A percentile compares a stretch with the other conserved stretches of the same genome.
phyloP scores from a whole-genome alignment of 2,888 invertebrate species.

The Hydroisotoma schaefferi region DNA sequence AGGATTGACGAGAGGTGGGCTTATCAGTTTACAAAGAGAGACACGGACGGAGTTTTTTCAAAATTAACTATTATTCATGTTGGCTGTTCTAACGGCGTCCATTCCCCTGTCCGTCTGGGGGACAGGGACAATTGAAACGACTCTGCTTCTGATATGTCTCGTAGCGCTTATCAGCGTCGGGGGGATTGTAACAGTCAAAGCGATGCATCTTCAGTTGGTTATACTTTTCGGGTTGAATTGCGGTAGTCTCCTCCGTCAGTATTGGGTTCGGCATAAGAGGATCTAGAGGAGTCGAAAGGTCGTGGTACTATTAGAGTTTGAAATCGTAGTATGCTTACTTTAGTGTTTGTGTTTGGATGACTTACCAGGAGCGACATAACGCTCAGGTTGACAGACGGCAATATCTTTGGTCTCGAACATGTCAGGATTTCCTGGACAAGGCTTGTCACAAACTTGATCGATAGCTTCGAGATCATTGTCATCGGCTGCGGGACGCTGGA shows the following conservation, averaged over 20 bases:
- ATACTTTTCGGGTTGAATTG: constrained; percentile 39
- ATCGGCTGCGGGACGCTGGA: constrained; percentile 23
- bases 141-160: constrained; percentile 36
- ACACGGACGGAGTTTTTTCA: too few relatives aligned
- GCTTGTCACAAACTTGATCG: constrained; percentile 40
- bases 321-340: not conserved
- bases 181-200: constrained; percentile 44
- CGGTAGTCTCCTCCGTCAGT: constrained; percentile 37
- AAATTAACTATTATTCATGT: too few relatives aligned
- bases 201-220: constrained; percentile 39
- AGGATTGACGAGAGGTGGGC: too few relatives aligned
- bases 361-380: constrained; percentile 39
- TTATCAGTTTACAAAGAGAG: too few relatives aligned
- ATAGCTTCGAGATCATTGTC: constrained; percentile 33
- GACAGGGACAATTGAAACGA: constrained; percentile 44
- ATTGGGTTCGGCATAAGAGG: constrained; percentile 41
- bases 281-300: constrained; percentile 21
- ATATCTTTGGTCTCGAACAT: constrained; percentile 44
- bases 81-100: too few relatives aligned
- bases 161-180: constrained; percentile 34
- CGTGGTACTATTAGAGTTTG: not conserved
- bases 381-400: constrained; percentile 42
- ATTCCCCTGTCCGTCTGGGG: constrained; percentile 36
- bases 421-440: constrained; percentile 47
- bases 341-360: not conserved